Conservation (phyloP, 2,888 invertebrate genomes). For the Xiphydria camelus region DNA sequence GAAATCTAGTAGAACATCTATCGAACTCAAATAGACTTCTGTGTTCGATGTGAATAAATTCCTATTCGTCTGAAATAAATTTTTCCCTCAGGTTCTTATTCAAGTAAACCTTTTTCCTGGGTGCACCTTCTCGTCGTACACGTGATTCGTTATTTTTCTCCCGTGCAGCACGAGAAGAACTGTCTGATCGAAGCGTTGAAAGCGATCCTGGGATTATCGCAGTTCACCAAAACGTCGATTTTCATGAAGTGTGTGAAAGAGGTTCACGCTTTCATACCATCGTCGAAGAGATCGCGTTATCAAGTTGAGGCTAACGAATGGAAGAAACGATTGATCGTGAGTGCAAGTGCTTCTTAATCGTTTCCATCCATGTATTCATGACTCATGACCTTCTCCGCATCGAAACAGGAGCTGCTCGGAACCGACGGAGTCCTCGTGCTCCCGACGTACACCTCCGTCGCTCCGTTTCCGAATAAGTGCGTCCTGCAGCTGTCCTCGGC, state of each 20-base stretch:
- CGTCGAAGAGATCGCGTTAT: constrained; percentile 38
- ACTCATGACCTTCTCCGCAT: too few relatives aligned
- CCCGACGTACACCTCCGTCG: constrained; percentile 59
- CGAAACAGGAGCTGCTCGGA: constrained; percentile 67
- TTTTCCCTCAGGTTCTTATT: too few relatives aligned
- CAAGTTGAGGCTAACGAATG: too few relatives aligned
- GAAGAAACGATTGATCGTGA: too few relatives aligned
- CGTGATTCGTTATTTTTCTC: constrained; percentile 4
- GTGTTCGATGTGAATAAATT: too few relatives aligned
- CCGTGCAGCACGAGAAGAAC: constrained; percentile 42
- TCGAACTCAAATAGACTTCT: too few relatives aligned
- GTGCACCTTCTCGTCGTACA: background rate
- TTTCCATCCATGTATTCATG: too few relatives aligned
- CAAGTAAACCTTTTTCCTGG: too few relatives aligned
- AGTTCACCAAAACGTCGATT: constrained; percentile 50
- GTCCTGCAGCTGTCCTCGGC: constrained; percentile 64
- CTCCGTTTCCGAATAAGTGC: constrained; percentile 61
- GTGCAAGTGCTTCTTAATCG: too few relatives aligned
- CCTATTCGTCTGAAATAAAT: too few relatives aligned
- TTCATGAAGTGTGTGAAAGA: constrained; percentile 52
- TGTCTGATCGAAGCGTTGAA: constrained; percentile 47
- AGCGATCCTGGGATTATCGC: constrained; percentile 50
- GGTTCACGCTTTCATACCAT: constrained; percentile 56
- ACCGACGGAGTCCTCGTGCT: constrained; percentile 62
- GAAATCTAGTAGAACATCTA: background rate